phyloP scores from a whole-genome alignment of 1,140 invertebrate species.

The Gonioctena quinquepunctata region DNA sequence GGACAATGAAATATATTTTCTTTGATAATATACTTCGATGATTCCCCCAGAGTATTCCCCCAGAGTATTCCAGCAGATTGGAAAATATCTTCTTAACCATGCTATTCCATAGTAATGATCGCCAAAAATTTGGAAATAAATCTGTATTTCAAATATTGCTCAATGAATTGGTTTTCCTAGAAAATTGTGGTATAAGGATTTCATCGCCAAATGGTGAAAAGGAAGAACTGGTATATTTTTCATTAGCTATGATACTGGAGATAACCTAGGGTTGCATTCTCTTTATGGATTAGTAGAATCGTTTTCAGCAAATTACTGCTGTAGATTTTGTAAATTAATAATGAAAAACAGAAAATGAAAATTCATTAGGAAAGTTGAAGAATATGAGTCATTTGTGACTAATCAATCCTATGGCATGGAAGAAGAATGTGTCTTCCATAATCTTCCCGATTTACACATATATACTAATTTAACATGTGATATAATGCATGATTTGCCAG shows the following conservation, averaged over 20 bases:
- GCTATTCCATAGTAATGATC: conserved; percentile 17
- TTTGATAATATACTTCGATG: conserved; percentile 23
- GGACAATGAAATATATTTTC: conserved; percentile 1
- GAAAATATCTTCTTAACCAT: conserved; percentile 22
- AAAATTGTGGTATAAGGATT: conserved; percentile 39
- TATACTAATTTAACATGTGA: conserved; percentile 38
- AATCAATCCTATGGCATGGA: conserved; percentile 20
- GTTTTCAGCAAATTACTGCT: conserved; percentile 41
- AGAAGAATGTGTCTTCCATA: conserved; percentile 31
- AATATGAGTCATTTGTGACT: conserved; percentile 23
- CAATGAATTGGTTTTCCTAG: conserved; percentile 35
- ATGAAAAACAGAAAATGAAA: neutral
- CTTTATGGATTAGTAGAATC: conserved; percentile 45
- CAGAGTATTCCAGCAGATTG: conserved; percentile 7
- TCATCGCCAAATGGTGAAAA: neutral
- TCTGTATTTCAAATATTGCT: neutral
- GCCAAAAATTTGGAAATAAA: conserved; percentile 14
- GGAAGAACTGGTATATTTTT: neutral
- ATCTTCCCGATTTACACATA: conserved; percentile 39
- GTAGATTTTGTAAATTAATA: conserved; percentile 42
- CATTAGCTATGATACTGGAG: conserved; percentile 28
- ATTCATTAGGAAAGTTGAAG: conserved; percentile 5
- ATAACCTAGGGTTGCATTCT: conserved; percentile 51
- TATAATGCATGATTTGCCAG: conserved; percentile 48
- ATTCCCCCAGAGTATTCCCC: conserved; percentile 26